Evolutionary conservation across 2,113 vertebrate species (phyloP).

Genomic region (Pluvianellus socialis): DNA sequence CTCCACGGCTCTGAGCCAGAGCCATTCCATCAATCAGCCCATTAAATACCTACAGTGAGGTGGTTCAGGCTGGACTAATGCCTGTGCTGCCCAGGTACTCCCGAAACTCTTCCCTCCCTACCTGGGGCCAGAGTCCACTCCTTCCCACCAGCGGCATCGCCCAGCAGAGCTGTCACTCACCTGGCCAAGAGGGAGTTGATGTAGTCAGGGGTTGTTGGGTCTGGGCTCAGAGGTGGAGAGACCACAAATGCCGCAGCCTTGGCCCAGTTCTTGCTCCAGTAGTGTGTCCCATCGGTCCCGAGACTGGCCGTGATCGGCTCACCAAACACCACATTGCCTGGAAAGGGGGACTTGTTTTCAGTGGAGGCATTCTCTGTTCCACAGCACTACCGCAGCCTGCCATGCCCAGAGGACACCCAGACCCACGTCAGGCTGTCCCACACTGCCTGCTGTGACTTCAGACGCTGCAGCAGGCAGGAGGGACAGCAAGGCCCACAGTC

Average conservation of each 20-base stretch:
- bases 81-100: background rate
- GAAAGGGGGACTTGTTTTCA: background rate
- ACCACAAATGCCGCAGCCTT: constrained; percentile 96
- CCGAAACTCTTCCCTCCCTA: background rate
- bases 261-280: constrained; percentile 99
- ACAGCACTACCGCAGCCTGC: background rate
- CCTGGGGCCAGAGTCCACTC: background rate
- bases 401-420: background rate
- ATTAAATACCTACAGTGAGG: background rate
- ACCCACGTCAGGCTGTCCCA: background rate
- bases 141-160: background rate
- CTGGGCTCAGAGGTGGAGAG: constrained; percentile 94
- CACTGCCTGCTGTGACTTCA: background rate
- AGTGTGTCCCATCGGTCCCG: constrained; percentile 95
- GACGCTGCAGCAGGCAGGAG: background rate
- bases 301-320: constrained; percentile 96
- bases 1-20: background rate
- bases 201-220: constrained; percentile 96
- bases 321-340: constrained; percentile 96
- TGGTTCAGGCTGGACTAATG: background rate
- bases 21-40: background rate
- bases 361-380: background rate
- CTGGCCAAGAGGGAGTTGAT: constrained; percentile 94
- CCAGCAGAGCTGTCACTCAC: constrained; percentile 68
- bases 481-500: background rate